These are phyloP conservation scores for Eurypyga helias DNA, from an alignment of 2,113 vertebrate species.

Conservation along the genomic window DNA sequence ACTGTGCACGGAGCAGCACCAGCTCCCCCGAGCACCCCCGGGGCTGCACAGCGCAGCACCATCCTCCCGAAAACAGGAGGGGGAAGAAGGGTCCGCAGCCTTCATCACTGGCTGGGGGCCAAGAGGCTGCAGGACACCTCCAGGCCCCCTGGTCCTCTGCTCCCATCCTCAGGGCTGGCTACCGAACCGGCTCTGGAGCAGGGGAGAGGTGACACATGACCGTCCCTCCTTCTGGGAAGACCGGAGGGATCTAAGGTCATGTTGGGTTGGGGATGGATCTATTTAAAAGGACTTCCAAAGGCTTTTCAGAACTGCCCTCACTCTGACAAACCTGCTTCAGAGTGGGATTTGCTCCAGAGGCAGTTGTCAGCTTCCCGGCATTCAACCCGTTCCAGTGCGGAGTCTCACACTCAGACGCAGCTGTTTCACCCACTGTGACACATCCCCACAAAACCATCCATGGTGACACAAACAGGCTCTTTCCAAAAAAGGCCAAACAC, in stretches of 20 bases:
- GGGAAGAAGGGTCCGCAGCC: background rate
- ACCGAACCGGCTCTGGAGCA: background rate
- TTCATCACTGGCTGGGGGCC: background rate
- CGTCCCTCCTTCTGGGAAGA: background rate
- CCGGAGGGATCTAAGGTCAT: background rate
- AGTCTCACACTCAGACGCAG: background rate
- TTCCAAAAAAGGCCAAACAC: background rate
- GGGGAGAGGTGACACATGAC: background rate
- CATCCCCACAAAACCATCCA: background rate
- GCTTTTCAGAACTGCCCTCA: background rate
- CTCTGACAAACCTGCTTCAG: background rate
- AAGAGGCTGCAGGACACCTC: background rate
- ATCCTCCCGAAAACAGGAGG: background rate
- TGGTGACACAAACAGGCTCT: background rate
- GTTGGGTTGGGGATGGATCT: background rate
- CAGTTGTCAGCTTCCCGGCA: background rate
- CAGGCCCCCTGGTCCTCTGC: background rate
- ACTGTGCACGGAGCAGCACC: rapidly evolving
- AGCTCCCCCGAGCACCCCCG: background rate
- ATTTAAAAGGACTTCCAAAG: background rate
- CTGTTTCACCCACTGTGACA: background rate
- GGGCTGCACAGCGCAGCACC: rapidly evolving
- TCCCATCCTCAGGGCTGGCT: background rate
- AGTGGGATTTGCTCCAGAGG: background rate
- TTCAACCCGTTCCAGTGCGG: rapidly evolving